phyloP scores from a whole-genome alignment of 1,140 invertebrate genomes.

The Philopotamus ludificatus region DNA sequence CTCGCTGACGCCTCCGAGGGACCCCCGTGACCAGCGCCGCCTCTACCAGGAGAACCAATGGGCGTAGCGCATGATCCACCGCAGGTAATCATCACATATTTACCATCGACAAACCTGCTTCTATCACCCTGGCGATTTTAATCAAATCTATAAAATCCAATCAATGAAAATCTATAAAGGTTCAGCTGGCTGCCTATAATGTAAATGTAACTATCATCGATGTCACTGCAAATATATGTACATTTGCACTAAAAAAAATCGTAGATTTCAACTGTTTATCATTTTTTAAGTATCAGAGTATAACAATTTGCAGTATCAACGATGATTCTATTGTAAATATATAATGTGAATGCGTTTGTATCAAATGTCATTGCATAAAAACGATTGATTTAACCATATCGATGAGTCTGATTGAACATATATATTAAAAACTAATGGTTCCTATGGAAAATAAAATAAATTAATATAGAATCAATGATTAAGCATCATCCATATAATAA shows the following conservation, averaged over 20 bases:
- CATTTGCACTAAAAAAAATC: neutral
- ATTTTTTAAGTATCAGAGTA: neutral
- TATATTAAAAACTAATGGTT: neutral
- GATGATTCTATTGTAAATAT: neutral
- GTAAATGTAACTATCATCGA: constrained; percentile 4
- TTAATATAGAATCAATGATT: neutral
- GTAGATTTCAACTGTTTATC: neutral
- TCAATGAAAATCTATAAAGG: constrained; percentile 13
- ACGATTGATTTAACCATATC: neutral
- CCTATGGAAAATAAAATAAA: neutral
- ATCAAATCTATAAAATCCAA: neutral
- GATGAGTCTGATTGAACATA: neutral
- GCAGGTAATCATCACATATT: constrained; percentile 51
- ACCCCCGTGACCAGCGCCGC: constrained; percentile 85
- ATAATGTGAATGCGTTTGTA: constrained; percentile 7
- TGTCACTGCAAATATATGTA: neutral
- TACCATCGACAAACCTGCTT: constrained; percentile 35
- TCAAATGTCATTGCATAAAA: neutral
- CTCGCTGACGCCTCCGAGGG: constrained; percentile 62
- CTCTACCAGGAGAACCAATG: constrained; percentile 91
- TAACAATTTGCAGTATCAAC: too few species aligned
- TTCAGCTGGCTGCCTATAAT: constrained; percentile 16
- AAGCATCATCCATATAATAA: too few species aligned
- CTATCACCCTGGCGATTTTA: constrained; percentile 15
- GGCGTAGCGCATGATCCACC: constrained; percentile 60